These are phyloP conservation scores for Colius striatus DNA, from an alignment of 2,113 vertebrate species.

Conservation along the genomic window DNA sequence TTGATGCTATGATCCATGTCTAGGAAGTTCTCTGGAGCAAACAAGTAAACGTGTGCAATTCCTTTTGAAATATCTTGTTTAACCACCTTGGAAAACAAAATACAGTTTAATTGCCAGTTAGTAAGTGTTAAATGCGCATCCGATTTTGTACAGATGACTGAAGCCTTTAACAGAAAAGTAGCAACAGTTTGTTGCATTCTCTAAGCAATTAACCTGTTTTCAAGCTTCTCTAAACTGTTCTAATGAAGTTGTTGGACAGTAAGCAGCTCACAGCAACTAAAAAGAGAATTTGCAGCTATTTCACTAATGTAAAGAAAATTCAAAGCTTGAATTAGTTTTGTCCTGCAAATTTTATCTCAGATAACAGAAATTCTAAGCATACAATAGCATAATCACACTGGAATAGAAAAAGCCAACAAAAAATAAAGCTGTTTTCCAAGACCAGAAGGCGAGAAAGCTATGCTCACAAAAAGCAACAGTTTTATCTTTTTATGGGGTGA, in stretches of 20 bases:
- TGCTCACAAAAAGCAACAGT: neutral
- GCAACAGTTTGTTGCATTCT: neutral
- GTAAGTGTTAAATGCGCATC: neutral
- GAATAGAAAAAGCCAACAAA: neutral
- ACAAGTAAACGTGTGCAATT: conserved; percentile 84
- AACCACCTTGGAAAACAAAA: conserved; percentile 79
- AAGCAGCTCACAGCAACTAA: neutral
- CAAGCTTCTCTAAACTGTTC: neutral
- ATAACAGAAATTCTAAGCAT: neutral
- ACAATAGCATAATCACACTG: neutral
- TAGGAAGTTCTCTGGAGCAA: conserved; percentile 76
- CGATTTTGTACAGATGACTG: neutral
- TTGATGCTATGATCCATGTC: conserved; percentile 84
- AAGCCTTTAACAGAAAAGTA: neutral
- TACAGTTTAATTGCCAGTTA: neutral
- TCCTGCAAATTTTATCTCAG: neutral
- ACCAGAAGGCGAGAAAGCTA: neutral
- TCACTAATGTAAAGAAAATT: neutral
- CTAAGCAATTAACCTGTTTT: neutral
- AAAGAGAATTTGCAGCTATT: neutral
- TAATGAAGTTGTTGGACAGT: neutral
- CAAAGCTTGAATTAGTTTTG: neutral
- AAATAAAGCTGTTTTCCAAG: neutral
- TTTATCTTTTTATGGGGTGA: neutral
- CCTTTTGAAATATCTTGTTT: conserved; percentile 78